Evolutionary conservation across 2,113 vertebrate species (phyloP).

Genomic region (Myiozetetes cayanensis): DNA sequence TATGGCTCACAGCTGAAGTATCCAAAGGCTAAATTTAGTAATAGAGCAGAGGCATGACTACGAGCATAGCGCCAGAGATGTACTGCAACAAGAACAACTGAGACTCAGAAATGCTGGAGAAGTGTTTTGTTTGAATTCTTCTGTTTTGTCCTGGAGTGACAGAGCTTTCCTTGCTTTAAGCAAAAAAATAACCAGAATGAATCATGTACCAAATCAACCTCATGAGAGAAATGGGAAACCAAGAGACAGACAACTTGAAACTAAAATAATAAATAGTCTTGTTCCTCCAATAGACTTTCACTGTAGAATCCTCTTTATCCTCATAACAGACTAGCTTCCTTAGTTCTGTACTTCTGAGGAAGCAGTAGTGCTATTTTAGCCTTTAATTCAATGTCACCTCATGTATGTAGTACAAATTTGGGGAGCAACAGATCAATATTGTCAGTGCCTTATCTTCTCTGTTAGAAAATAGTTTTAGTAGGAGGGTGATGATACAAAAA

Average conservation of each 20-base stretch:
- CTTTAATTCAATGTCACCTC: not conserved
- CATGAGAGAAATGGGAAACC: not conserved
- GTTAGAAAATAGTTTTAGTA: not conserved
- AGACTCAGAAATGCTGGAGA: not conserved
- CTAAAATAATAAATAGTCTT: not conserved
- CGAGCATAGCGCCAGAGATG: not conserved
- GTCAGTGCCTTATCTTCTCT: not conserved
- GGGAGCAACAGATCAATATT: not conserved
- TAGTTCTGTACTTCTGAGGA: slow-evolving; percentile 6
- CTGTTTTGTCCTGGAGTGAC: not conserved
- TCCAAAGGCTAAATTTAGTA: slow-evolving; percentile 38
- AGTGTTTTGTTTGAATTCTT: not conserved
- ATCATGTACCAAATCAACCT: not conserved
- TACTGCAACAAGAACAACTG: not conserved
- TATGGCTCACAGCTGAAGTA: not conserved
- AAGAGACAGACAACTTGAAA: not conserved
- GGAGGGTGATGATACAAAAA: not conserved
- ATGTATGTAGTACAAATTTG: not conserved
- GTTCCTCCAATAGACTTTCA: not conserved
- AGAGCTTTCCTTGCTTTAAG: not conserved
- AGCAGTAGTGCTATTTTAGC: not conserved
- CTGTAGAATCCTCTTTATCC: not conserved
- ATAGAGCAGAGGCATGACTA: not conserved
- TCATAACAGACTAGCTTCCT: not conserved
- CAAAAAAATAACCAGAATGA: not conserved